phyloP scores from a whole-genome alignment of 1,140 invertebrate genomes.

The Aphaenogaster rudis region DNA sequence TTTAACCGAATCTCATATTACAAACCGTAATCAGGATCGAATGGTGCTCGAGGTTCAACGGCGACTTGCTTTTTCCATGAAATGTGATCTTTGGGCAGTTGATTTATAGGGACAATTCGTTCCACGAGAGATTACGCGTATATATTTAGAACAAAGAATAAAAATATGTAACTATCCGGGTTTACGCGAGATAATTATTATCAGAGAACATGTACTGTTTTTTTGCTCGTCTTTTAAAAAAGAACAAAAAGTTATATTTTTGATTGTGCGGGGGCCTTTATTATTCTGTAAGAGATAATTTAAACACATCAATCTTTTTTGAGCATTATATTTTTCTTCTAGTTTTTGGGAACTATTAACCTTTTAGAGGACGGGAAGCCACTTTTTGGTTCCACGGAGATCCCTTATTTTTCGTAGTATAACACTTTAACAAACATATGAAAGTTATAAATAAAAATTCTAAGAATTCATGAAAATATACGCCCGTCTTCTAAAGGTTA shows the following conservation, averaged over 20 bases:
- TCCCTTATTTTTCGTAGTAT: too few species aligned
- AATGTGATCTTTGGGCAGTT: constrained; percentile 33
- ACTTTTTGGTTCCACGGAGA: too few species aligned
- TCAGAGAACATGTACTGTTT: not conserved
- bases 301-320: not conserved
- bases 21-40: constrained; percentile 37
- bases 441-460: too few species aligned
- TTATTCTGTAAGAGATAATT: constrained; percentile 17
- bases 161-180: not conserved
- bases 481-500: too few species aligned
- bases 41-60: not conserved
- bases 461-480: too few species aligned
- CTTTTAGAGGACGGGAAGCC: too few species aligned
- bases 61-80: constrained; percentile 25
- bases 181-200: not conserved
- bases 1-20: constrained; percentile 45
- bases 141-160: not conserved
- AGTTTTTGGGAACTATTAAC: not conserved
- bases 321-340: not conserved
- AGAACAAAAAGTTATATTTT: not conserved
- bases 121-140: not conserved
- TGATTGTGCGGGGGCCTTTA: too few species aligned
- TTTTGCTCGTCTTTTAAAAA: not conserved
- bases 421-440: too few species aligned
- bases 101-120: constrained; percentile 28